Conservation (phyloP, 2,888 invertebrate species). For the Bugula neritina region DNA sequence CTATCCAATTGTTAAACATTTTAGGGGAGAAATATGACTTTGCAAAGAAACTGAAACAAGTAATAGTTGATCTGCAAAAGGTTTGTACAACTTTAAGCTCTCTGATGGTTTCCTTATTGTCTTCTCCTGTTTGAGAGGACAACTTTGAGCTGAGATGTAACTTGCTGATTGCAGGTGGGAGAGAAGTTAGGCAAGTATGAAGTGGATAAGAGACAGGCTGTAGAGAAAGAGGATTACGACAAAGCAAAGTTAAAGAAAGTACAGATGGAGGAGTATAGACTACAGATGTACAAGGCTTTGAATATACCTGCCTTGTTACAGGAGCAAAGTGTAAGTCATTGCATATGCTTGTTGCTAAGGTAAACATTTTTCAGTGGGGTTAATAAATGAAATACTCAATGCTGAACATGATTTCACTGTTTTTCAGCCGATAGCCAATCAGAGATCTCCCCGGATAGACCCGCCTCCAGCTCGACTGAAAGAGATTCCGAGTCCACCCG, state of each 20-base stretch:
- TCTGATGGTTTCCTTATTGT: not conserved
- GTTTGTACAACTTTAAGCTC: constrained; percentile 33
- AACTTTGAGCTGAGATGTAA: too few species aligned
- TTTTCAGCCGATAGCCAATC: not conserved
- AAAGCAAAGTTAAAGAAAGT: constrained; percentile 80
- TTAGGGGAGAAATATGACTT: constrained; percentile 86
- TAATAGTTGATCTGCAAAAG: constrained; percentile 73
- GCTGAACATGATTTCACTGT: too few species aligned
- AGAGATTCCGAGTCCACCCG: constrained; percentile 14
- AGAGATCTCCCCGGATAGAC: constrained; percentile 9
- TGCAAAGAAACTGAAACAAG: constrained; percentile 80
- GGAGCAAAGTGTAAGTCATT: constrained; percentile 28
- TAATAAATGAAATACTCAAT: too few species aligned
- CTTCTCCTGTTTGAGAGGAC: too few species aligned
- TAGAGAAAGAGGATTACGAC: constrained; percentile 83
- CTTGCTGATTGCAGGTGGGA: constrained; percentile 64
- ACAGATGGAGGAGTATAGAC: constrained; percentile 77
- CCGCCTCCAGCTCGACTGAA: constrained; percentile 4
- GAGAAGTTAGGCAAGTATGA: constrained; percentile 84
- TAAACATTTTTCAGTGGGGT: too few species aligned
- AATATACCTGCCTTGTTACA: constrained; percentile 74
- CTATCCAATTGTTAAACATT: constrained; percentile 28
- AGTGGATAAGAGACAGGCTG: constrained; percentile 83
- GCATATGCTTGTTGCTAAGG: too few species aligned
- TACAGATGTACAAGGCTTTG: constrained; percentile 64